A percentile compares a stretch with the other conserved stretches of the same genome.
Evolutionary conservation across 2,888 invertebrate genomes (phyloP).

Genomic region (Stenodera caucasica): DNA sequence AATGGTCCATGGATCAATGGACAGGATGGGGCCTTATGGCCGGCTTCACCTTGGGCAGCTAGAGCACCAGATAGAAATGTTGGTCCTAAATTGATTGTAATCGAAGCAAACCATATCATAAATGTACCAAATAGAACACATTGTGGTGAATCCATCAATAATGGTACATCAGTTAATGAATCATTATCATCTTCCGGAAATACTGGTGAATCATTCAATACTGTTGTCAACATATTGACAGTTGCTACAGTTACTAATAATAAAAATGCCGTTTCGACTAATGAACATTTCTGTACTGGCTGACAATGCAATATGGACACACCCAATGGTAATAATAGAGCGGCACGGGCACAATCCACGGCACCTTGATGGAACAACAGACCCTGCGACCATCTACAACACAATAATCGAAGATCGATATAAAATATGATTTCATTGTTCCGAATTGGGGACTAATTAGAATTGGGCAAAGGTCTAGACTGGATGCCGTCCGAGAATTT

Average conservation of each 20-base stretch:
- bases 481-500: too few relatives aligned
- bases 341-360: constrained; percentile 81
- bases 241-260: constrained; percentile 87
- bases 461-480: not conserved
- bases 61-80: constrained; percentile 83
- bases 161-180: constrained; percentile 58
- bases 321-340: constrained; percentile 76
- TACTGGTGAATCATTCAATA: constrained; percentile 82
- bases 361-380: constrained; percentile 82
- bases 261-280: constrained; percentile 86
- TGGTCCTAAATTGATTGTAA: constrained; percentile 87
- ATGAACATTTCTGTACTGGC: constrained; percentile 81
- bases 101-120: constrained; percentile 92
- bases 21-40: constrained; percentile 79
- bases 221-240: constrained; percentile 86
- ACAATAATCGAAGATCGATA: constrained; percentile 29
- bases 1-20: constrained; percentile 85
- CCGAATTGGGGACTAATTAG: too few relatives aligned
- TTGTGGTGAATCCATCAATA: constrained; percentile 84
- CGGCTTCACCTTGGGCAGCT: constrained; percentile 76
- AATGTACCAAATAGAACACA: constrained; percentile 89
- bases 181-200: constrained; percentile 79
- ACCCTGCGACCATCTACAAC: constrained; percentile 80
- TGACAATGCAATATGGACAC: constrained; percentile 80
- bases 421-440: too few relatives aligned